phyloP scores from a whole-genome alignment of 2,888 invertebrate genomes.

The Dolichopus griseipennis region DNA sequence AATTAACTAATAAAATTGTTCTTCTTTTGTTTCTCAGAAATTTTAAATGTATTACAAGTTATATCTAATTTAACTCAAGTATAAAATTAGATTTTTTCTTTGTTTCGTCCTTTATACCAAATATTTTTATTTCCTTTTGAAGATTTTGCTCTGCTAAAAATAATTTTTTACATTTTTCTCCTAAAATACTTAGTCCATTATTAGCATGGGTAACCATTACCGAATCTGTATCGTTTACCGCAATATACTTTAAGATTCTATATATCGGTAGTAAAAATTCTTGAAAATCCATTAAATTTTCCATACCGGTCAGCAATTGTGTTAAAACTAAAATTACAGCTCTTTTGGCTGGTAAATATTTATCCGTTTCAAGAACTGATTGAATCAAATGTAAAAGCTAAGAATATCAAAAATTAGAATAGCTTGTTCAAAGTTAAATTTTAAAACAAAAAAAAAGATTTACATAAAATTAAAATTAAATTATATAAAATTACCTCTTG shows the following conservation, averaged over 20 bases:
- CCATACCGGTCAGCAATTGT: slow-evolving; percentile 38
- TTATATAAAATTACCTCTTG: slow-evolving; percentile 31
- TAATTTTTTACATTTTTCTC: slow-evolving; percentile 34
- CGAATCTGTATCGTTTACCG: slow-evolving; percentile 32
- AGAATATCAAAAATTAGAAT: background rate
- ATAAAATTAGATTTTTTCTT: slow-evolving; percentile 29
- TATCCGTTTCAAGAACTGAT: slow-evolving; percentile 31
- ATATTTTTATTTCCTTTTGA: slow-evolving; percentile 36
- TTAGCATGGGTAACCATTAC: slow-evolving; percentile 38
- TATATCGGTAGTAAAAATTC: slow-evolving; percentile 40
- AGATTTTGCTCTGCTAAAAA: slow-evolving; percentile 28
- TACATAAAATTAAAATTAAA: background rate
- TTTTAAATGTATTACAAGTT: background rate
- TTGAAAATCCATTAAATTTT: slow-evolving; percentile 37
- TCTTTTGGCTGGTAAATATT: slow-evolving; percentile 38
- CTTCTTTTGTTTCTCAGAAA: background rate
- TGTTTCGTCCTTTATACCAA: slow-evolving; percentile 32
- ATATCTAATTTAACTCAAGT: slow-evolving; percentile 26
- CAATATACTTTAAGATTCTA: slow-evolving; percentile 31
- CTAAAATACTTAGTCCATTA: slow-evolving; percentile 34
- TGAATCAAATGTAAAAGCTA: slow-evolving; percentile 30
- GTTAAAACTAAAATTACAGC: slow-evolving; percentile 37
- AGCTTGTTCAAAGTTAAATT: background rate
- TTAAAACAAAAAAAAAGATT: background rate
- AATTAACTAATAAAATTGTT: background rate